phyloP scores from a whole-genome alignment of 2,797 vertebrate genomes.

The Champsocephalus esox region DNA sequence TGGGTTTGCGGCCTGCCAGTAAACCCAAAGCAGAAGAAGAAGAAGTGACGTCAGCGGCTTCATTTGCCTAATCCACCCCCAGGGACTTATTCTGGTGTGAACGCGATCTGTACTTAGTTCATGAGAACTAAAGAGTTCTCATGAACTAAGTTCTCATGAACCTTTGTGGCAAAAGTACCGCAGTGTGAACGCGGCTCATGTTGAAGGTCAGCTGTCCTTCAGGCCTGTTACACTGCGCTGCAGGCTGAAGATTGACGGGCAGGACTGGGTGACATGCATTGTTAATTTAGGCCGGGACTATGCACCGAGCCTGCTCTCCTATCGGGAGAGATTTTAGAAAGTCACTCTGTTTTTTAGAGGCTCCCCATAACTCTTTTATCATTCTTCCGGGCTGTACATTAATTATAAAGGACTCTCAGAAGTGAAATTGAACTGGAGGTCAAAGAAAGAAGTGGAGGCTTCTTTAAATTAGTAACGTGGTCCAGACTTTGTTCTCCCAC shows the following conservation, averaged over 20 bases:
- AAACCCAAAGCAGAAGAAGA: too few species aligned
- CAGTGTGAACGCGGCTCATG: neutral
- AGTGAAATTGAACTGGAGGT: conserved; percentile 27
- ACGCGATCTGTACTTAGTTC: too few species aligned
- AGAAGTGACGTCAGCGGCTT: too few species aligned
- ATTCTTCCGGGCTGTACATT: conserved; percentile 26
- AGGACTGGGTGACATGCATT: neutral
- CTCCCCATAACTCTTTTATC: conserved; percentile 34
- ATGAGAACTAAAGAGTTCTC: too few species aligned
- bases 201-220: conserved; percentile 30
- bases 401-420: conserved; percentile 38
- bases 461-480: neutral
- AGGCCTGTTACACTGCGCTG: conserved; percentile 17
- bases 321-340: conserved; percentile 25
- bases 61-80: too few species aligned
- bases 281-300: neutral
- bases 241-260: neutral
- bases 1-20: too few species aligned
- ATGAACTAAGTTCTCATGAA: too few species aligned
- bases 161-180: too few species aligned
- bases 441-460: conserved; percentile 3
- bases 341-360: conserved; percentile 43
- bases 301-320: conserved; percentile 12
- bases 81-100: too few species aligned
- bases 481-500: neutral